Evolutionary conservation across 2,113 vertebrate genomes (phyloP), one percentile per base, ranked within the genome.

Genomic region (Tenebrosternarchus preto): DNA sequence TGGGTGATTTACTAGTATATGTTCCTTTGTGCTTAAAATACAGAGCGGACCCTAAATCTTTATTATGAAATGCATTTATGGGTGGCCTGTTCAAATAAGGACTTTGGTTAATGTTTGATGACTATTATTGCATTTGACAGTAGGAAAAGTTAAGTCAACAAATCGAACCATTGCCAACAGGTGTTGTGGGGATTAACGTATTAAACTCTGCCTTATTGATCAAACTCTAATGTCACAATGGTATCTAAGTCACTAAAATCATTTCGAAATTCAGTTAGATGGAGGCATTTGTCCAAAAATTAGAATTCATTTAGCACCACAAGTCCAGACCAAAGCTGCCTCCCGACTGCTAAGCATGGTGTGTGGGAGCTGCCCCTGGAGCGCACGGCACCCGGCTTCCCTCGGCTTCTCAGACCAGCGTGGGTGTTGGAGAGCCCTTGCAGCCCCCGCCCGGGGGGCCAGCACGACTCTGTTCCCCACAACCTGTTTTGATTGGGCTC

Each of bases 401-500:
- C 25, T 50, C 29, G 29, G 8, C 7, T 64, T 64, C 19, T 5
- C 27, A 20, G 59, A 66, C 60, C 33, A 29, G 66, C 67, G 70
- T 66, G 59, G 39, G 60, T 56, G 7, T 67, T 67, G n/a, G n/a
- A n/a, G n/a, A 36, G 56, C 39, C 43, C 8, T 2, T 12, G 2
- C 43, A 1, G 19, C 53, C 22, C 78, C 24, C 71, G 53, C 63
- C 29, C 6, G 24, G 6, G 46, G 19, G 25, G 67, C 55, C 72
- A 70, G 53, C 31, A 11, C 75, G 71, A 59, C 24, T 77, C 61
- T 64, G 80, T 73, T 77, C 57, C 59, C 66, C 90, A 89, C 92
- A 94, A 95, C 93, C 93, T 86, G 68, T 86, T 94, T 90, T 93
- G 96, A 96, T 93, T 94, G 93, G 91, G 92, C 64, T 94, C 91